Conservation (phyloP, 2,797 vertebrate genomes). For the Parauchenoglanis punctatus region DNA sequence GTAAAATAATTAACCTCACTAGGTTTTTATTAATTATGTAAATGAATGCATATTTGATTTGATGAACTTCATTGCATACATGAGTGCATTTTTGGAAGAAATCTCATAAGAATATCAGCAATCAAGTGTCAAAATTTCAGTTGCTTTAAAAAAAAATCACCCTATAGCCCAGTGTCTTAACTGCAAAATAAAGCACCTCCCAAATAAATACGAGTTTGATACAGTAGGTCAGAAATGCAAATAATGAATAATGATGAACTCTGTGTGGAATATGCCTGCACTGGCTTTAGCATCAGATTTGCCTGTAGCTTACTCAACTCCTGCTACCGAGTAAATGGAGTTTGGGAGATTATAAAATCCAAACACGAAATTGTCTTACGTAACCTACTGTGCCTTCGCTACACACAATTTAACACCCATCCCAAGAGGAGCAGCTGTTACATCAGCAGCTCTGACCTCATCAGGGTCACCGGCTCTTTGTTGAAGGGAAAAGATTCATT, state of each 20-base stretch:
- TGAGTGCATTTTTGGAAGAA: no score
- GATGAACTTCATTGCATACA: neutral
- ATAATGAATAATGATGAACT: neutral
- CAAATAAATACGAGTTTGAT: neutral
- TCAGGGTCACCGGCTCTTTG: slow-evolving; percentile 48
- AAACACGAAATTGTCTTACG: slow-evolving; percentile 78
- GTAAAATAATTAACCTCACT: neutral
- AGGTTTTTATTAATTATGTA: neutral
- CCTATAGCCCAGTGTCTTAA: neutral
- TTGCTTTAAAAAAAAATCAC: neutral
- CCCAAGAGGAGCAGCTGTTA: slow-evolving; percentile 70
- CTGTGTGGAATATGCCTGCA: neutral
- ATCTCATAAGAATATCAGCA: neutral
- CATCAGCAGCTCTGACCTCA: slow-evolving; percentile 69
- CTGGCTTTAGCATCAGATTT: neutral
- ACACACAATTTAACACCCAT: slow-evolving; percentile 60
- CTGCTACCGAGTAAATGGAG: slow-evolving; percentile 55
- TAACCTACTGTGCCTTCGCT: slow-evolving; percentile 69
- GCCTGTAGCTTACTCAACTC: slow-evolving; percentile 3
- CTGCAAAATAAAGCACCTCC: neutral
- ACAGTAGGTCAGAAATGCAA: neutral
- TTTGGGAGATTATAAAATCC: slow-evolving; percentile 71
- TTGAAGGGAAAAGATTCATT: slow-evolving; percentile 28
- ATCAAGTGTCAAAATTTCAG: neutral
- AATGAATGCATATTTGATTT: neutral